Conservation (phyloP, 2,888 invertebrate species). For the Lamellibrachia columna region DNA sequence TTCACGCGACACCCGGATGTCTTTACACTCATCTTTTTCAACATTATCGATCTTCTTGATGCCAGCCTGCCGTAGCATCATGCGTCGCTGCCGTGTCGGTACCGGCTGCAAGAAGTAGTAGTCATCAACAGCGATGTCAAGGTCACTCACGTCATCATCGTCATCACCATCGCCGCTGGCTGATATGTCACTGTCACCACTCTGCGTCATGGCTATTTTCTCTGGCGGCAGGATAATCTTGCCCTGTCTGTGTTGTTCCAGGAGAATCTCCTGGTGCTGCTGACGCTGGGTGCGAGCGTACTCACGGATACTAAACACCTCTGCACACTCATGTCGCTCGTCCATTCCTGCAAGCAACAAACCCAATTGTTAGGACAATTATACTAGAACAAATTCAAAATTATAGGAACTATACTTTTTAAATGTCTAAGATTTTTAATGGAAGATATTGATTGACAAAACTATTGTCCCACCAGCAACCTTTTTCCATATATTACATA, state of each 20-base stretch:
- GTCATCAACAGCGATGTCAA: constrained; percentile 56
- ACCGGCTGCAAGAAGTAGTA: constrained; percentile 77
- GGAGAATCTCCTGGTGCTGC: constrained; percentile 82
- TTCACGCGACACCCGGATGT: constrained; percentile 90
- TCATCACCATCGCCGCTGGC: neutral
- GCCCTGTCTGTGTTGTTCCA: constrained; percentile 75
- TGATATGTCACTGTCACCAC: neutral
- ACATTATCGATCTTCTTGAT: constrained; percentile 90
- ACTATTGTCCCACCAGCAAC: no score
- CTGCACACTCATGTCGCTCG: constrained; percentile 73
- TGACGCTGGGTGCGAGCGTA: constrained; percentile 89
- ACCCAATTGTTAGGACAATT: neutral
- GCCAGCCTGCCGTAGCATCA: constrained; percentile 88
- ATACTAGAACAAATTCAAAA: no score
- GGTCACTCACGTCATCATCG: neutral
- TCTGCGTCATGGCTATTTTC: constrained; percentile 21
- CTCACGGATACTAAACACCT: constrained; percentile 84
- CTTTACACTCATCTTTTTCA: constrained; percentile 93
- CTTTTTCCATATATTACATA: no score
- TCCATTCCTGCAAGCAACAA: constrained; percentile 77
- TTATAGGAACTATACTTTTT: no score
- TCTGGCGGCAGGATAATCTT: constrained; percentile 51
- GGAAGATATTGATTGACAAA: no score
- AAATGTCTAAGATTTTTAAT: no score
- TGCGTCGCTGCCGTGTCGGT: constrained; percentile 85